These are phyloP conservation scores for Oryzaephilus surinamensis DNA, from an alignment of 1,140 invertebrate species.

Conservation along the genomic window DNA sequence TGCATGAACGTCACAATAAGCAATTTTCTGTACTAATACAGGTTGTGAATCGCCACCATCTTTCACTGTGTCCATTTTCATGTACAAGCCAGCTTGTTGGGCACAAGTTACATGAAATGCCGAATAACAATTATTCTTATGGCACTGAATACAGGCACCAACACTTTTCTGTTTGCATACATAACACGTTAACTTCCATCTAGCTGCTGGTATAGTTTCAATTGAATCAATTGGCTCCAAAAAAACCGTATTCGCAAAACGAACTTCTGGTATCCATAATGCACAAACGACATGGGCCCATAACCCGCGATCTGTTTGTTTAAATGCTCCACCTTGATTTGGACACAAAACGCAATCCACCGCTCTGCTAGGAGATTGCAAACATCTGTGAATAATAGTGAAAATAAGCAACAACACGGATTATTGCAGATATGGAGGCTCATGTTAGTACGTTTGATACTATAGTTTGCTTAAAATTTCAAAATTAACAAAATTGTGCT, in stretches of 20 bases:
- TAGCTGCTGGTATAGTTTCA: conserved; percentile 85
- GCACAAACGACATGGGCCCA: conserved; percentile 99
- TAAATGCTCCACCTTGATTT: conserved; percentile 96
- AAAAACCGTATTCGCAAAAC: conserved; percentile 95
- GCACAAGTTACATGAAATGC: conserved; percentile 99
- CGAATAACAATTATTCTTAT: conserved; percentile 90
- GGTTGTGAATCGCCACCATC: conserved; percentile 52
- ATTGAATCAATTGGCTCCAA: conserved; percentile 96
- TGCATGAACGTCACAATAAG: conserved; percentile 91
- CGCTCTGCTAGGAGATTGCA: conserved; percentile 89
- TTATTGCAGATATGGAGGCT: no score
- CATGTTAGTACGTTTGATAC: no score
- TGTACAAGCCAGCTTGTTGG: conserved; percentile 87
- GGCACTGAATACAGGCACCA: conserved; percentile 97
- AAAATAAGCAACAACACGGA: no score
- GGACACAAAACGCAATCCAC: conserved; percentile 97
- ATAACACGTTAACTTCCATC: conserved; percentile 92
- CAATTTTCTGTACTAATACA: conserved; percentile 84
- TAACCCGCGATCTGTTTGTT: conserved; percentile 90
- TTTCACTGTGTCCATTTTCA: conserved; percentile 91
- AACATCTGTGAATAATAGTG: no score
- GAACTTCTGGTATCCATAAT: conserved; percentile 97
- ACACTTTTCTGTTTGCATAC: conserved; percentile 90
- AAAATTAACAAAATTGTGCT: no score
- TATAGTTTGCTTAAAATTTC: no score